Percentiles rank a stretch among this genome's conserved stretches.
These are phyloP conservation scores for Python bivittatus DNA, from an alignment of 2,113 vertebrate species.

Conservation along the genomic window DNA sequence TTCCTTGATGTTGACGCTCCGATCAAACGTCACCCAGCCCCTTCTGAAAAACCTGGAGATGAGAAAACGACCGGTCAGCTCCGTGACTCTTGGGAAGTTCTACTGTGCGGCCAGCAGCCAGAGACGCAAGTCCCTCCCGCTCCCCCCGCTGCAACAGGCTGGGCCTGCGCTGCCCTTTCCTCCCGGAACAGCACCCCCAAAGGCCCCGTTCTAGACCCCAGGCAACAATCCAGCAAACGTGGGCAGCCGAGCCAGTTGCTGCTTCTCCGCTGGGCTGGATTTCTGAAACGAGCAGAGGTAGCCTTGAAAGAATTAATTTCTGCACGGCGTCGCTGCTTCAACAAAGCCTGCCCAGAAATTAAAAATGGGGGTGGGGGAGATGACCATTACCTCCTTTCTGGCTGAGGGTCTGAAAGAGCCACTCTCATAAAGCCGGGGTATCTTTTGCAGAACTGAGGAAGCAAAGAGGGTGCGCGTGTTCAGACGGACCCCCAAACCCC, in stretches of 20 bases:
- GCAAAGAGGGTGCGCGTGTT: not conserved
- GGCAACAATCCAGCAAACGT: not conserved
- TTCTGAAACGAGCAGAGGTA: not conserved
- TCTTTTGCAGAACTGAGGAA: slow-evolving; percentile 82
- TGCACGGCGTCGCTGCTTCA: too few species aligned
- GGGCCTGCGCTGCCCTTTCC: accelerated
- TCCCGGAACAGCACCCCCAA: not conserved
- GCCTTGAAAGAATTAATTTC: too few species aligned
- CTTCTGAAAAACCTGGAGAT: slow-evolving; percentile 85
- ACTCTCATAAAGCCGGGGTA: slow-evolving; percentile 91
- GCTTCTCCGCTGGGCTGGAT: not conserved
- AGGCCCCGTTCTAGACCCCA: too few species aligned
- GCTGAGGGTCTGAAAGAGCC: slow-evolving; percentile 88
- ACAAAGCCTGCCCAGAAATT: not conserved
- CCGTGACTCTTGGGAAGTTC: accelerated
- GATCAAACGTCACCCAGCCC: slow-evolving; percentile 91
- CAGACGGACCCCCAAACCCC: not conserved
- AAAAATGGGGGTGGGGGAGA: too few species aligned
- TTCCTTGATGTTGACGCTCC: slow-evolving; percentile 91
- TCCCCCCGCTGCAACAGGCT: not conserved
- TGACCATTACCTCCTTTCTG: slow-evolving; percentile 81
- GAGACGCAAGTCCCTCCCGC: not conserved
- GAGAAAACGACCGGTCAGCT: not conserved
- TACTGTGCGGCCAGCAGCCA: not conserved
- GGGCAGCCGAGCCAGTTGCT: accelerated